phyloP scores from a whole-genome alignment of 2,888 invertebrate species.

The Scaptomyza parva region DNA sequence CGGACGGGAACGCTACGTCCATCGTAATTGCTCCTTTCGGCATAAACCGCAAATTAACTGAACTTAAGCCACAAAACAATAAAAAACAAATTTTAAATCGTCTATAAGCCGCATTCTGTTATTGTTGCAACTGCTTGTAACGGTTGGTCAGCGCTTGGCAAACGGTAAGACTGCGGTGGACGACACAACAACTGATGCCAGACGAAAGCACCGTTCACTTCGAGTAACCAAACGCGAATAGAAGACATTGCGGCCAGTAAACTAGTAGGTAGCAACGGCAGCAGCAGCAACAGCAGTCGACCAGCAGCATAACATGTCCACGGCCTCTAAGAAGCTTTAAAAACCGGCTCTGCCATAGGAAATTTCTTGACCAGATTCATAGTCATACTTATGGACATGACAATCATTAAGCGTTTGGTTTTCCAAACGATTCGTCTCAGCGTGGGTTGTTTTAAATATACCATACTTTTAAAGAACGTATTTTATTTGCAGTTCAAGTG shows the following conservation, averaged over 20 bases:
- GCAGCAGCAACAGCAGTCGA: conserved; percentile 23
- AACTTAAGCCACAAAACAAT: conserved; percentile 18
- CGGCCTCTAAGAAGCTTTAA: conserved; percentile 28
- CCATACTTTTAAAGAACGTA: background rate
- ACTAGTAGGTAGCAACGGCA: conserved; percentile 27
- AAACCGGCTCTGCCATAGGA: conserved; percentile 49
- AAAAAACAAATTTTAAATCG: conserved; percentile 53
- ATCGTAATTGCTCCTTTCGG: conserved; percentile 54
- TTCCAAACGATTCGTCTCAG: conserved; percentile 13
- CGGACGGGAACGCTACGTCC: conserved; percentile 36
- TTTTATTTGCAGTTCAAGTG: background rate
- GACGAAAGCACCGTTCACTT: conserved; percentile 83
- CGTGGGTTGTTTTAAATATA: conserved; percentile 40
- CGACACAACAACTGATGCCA: conserved; percentile 37
- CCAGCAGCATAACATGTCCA: conserved; percentile 16
- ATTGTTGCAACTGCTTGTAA: conserved; percentile 50
- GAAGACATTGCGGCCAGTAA: conserved; percentile 60
- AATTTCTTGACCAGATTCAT: conserved; percentile 27
- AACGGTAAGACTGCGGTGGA: conserved; percentile 61
- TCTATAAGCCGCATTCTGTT: conserved; percentile 46
- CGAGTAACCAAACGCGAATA: conserved; percentile 84
- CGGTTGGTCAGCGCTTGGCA: conserved; percentile 56
- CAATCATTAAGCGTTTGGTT: conserved; percentile 46
- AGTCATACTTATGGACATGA: background rate
- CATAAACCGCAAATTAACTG: conserved; percentile 35